phyloP scores from a whole-genome alignment of 2,113 vertebrate species.

The Baryphthengus martii region DNA sequence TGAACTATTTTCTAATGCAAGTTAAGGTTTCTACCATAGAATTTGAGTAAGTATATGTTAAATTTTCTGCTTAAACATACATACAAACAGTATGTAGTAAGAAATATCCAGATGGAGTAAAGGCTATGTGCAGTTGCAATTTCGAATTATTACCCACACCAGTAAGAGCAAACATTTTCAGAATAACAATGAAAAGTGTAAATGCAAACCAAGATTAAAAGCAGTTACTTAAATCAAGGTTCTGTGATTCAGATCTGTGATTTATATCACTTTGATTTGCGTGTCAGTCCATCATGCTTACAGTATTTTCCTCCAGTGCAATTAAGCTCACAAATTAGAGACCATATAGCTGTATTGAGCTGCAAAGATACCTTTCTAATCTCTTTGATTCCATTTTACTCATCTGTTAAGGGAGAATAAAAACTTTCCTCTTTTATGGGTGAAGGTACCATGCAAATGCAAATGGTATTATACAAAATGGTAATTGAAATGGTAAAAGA shows the following conservation, averaged over 20 bases:
- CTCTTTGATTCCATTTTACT: constrained; percentile 26
- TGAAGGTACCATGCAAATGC: constrained; percentile 42
- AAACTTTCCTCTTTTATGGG: constrained; percentile 35
- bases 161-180: background rate
- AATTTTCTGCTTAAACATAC: background rate
- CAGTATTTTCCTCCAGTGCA: background rate
- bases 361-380: constrained; percentile 2
- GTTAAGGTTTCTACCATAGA: background rate
- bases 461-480: constrained; percentile 37
- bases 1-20: background rate
- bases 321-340: background rate
- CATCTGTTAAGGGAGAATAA: constrained; percentile 18
- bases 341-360: background rate
- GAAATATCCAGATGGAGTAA: background rate
- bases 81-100: background rate
- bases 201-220: constrained; percentile 11
- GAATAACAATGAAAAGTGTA: background rate
- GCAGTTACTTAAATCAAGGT: background rate
- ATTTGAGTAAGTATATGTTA: background rate
- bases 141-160: background rate
- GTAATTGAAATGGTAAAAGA: constrained; percentile 35
- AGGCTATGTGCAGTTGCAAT: background rate
- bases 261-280: constrained; percentile 38
- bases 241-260: background rate
- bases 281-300: background rate